A percentile compares a stretch with the other conserved stretches of the same genome.
Conservation (phyloP, 2,888 invertebrate species). For the Rhopalosiphum nymphaeae region DNA sequence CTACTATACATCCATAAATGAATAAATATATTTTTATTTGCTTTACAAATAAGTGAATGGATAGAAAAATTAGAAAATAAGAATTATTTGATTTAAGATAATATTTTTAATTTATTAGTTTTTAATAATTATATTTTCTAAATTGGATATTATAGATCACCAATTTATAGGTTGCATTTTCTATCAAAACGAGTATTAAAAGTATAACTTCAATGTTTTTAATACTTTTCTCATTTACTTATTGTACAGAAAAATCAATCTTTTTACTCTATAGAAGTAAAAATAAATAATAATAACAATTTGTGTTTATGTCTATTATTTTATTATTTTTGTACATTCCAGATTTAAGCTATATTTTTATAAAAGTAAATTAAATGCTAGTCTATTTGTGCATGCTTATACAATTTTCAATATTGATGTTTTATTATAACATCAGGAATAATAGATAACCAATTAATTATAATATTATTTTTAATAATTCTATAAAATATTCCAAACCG, state of each 20-base stretch:
- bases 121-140: background rate
- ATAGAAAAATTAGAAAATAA: background rate
- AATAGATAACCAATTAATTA: no score
- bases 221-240: background rate
- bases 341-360: no score
- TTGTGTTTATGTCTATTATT: background rate
- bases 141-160: background rate
- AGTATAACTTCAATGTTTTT: background rate
- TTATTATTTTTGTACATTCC: background rate
- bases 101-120: background rate
- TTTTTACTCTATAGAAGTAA: background rate
- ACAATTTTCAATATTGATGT: background rate
- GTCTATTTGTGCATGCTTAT: background rate
- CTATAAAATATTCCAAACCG: background rate
- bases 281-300: background rate
- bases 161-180: background rate
- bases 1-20: background rate
- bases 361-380: background rate
- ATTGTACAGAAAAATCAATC: background rate
- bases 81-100: background rate
- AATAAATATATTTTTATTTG: background rate
- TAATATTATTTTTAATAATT: background rate
- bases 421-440: background rate
- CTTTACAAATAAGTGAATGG: background rate
- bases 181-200: background rate